Conservation (phyloP, 2,797 vertebrate genomes). For the Naso thynnoides region DNA sequence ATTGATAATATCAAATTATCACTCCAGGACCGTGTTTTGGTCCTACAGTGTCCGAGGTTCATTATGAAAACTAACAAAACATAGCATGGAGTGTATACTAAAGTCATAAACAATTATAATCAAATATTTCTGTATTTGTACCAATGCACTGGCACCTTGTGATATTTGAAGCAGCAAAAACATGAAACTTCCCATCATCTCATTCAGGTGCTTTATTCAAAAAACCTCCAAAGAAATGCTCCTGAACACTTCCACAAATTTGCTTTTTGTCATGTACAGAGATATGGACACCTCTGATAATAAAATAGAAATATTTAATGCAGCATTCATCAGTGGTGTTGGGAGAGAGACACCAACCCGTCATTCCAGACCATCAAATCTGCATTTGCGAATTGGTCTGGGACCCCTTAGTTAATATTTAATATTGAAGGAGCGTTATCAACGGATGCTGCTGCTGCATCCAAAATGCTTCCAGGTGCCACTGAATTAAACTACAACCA, state of each 20-base stretch:
- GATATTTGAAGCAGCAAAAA: not conserved
- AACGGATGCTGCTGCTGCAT: too few relatives aligned
- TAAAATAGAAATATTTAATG: not conserved
- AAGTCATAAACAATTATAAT: not conserved
- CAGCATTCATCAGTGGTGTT: not conserved
- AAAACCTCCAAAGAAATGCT: not conserved
- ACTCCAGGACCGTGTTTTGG: not conserved
- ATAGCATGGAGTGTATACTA: not conserved
- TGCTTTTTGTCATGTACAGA: not conserved
- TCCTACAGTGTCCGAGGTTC: not conserved
- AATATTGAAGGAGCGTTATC: too few relatives aligned
- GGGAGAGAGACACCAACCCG: not conserved
- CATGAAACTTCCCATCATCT: not conserved
- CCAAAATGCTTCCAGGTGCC: too few relatives aligned
- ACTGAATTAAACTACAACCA: too few relatives aligned
- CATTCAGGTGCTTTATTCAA: not conserved
- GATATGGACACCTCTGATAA: not conserved
- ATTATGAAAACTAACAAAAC: not conserved
- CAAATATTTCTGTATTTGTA: not conserved
- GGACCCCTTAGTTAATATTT: too few relatives aligned
- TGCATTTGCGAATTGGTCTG: too few relatives aligned
- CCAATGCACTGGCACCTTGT: not conserved
- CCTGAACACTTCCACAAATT: not conserved
- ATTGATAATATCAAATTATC: constrained; percentile 50
- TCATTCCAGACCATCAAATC: too few relatives aligned